Evolutionary conservation across 2,113 vertebrate species (phyloP).

Genomic region (Ophiodon elongatus): DNA sequence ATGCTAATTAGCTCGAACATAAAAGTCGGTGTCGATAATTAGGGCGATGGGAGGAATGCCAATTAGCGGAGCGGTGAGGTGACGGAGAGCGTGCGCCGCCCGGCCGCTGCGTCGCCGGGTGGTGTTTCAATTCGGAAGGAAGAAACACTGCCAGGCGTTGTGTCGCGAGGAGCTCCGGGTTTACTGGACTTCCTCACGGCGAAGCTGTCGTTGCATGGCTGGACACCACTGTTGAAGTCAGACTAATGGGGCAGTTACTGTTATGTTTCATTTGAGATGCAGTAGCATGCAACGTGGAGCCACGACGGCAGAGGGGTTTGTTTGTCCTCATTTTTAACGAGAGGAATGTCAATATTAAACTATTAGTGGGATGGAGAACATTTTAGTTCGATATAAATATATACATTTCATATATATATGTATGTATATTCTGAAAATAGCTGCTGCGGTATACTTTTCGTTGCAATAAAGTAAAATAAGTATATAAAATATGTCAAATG

Average conservation of each 20-base stretch:
- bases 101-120: not conserved
- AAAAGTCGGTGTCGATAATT: slow-evolving; percentile 57
- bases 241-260: not conserved
- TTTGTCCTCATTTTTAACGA: not conserved
- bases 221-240: not conserved
- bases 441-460: not conserved
- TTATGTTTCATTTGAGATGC: not conserved
- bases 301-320: not conserved
- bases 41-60: slow-evolving; percentile 48
- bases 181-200: not conserved
- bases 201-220: not conserved
- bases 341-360: too few species aligned
- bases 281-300: not conserved
- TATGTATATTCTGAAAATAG: too few species aligned
- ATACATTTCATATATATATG: too few species aligned
- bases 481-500: not conserved
- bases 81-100: slow-evolving; percentile 18
- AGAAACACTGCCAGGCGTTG: not conserved
- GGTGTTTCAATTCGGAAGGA: not conserved
- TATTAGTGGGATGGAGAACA: too few species aligned
- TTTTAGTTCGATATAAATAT: too few species aligned
- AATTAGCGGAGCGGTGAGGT: slow-evolving; percentile 52
- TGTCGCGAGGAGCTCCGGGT: not conserved
- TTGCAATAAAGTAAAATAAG: not conserved
- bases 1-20: slow-evolving; percentile 58